These are phyloP conservation scores for Azemiops feae DNA, from an alignment of 2,113 vertebrate genomes.

Conservation along the genomic window DNA sequence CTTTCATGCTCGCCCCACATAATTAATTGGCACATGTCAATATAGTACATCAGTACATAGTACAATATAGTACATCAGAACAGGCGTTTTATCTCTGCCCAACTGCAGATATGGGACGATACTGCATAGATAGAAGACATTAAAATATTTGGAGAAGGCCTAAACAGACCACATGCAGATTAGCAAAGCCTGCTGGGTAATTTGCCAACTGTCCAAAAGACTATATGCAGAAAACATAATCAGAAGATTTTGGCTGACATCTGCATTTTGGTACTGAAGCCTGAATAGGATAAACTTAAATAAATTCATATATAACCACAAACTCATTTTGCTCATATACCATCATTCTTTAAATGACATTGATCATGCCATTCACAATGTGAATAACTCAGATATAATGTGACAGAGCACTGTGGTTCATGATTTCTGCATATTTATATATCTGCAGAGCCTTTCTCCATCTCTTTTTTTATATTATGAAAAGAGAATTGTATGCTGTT, in stretches of 20 bases:
- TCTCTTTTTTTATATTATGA: neutral
- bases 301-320: neutral
- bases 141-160: neutral
- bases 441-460: neutral
- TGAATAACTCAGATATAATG: neutral
- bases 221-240: neutral
- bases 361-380: neutral
- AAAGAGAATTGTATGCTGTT: neutral
- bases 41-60: neutral
- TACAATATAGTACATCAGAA: no score
- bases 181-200: neutral
- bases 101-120: neutral
- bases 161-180: neutral
- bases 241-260: neutral
- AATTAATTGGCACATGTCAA: neutral
- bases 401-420: neutral
- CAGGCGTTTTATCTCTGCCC: neutral
- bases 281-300: neutral
- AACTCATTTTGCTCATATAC: neutral
- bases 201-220: neutral
- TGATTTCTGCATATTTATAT: neutral
- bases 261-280: neutral
- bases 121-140: neutral
- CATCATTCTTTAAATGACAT: slow-evolving; percentile 4
- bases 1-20: neutral